These are phyloP conservation scores for Nephila pilipes DNA, from an alignment of 1,140 invertebrate species.

Conservation along the genomic window DNA sequence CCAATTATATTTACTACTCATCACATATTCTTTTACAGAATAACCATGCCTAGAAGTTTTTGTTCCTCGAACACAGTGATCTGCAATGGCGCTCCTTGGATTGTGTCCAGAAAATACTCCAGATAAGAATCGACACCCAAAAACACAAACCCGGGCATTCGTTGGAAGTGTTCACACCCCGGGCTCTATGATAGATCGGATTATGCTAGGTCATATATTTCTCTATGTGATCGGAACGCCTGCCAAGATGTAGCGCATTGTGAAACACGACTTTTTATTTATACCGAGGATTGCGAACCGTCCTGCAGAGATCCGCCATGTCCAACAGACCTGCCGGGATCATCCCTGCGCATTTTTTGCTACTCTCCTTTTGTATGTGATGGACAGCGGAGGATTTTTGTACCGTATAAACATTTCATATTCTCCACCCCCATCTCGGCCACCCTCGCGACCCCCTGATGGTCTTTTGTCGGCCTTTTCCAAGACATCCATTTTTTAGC, in stretches of 20 bases:
- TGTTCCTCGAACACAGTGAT: neutral
- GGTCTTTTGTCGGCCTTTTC: constrained; percentile 49
- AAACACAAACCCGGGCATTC: constrained; percentile 59
- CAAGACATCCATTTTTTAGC: constrained; percentile 10
- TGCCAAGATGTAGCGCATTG: constrained; percentile 75
- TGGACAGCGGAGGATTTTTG: constrained; percentile 73
- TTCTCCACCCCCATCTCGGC: neutral
- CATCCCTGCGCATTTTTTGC: constrained; percentile 23
- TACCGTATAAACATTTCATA: constrained; percentile 50
- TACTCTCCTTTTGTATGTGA: constrained; percentile 54
- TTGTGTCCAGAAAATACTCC: neutral
- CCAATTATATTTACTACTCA: too few species aligned
- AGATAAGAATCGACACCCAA: constrained; percentile 24
- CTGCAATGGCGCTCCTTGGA: constrained; percentile 27
- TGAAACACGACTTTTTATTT: constrained; percentile 77
- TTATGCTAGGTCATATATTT: constrained; percentile 74
- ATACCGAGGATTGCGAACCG: constrained; percentile 68
- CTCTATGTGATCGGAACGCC: constrained; percentile 52
- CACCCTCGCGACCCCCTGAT: neutral
- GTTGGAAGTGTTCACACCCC: constrained; percentile 62
- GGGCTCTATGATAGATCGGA: constrained; percentile 74
- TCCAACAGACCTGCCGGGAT: constrained; percentile 50
- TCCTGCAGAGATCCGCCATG: constrained; percentile 42
- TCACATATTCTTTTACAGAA: too few species aligned
- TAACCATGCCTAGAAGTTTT: too few species aligned